Evolutionary conservation across 2,113 vertebrate species (phyloP), one percentile per base, ranked within the genome.

Genomic region (Zosterops borbonicus): DNA sequence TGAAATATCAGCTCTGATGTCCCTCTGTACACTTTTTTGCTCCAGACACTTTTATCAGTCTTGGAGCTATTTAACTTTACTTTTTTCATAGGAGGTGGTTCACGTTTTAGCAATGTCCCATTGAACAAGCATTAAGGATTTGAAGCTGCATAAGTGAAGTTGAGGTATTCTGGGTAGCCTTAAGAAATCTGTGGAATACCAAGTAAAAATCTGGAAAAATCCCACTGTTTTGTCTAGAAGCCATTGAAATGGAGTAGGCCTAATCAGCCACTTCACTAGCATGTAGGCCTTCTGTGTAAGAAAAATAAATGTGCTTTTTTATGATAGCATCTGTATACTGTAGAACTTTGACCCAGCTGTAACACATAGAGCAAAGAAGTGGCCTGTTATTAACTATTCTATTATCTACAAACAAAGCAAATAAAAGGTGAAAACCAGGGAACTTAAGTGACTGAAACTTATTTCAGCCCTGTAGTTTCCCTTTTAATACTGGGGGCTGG

Each of bases 1-100:
- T 56, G 80, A 95, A 94, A 89, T 92, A 89, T 41, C 92, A 89
- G 18, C 68, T 90, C 65, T 93, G 31, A 68, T 93, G 79, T 86
- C 64, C 62, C 64, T 69, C 55, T 88, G 41, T 56, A 60, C 16
- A 94, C 22, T 9, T 59, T 50, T 92, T 87, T 94, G 49, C 87
- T 92, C 62, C 74, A 92, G 62, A 95, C 6, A n/a, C 31, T 92
- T 95, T 64, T 86, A 75, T 75, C 50, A 69, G 29, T 74, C 19
- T 85, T 5, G 9, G 59, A 91, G 59, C 41, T 80, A 56, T 83
- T 81, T 94, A 65, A 74, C 28, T 95, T 83, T 47, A 63, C 49
- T 78, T 78, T 76, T 89, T 96, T 69, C 53, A 53, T 10, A 33
- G 52, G 18, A 81, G 29, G 16, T 81, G 35, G 35, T 89, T 81